Base-by-base conservation (phyloP, 2,113 vertebrate genomes). In the Nothocercus julius region DNA sequence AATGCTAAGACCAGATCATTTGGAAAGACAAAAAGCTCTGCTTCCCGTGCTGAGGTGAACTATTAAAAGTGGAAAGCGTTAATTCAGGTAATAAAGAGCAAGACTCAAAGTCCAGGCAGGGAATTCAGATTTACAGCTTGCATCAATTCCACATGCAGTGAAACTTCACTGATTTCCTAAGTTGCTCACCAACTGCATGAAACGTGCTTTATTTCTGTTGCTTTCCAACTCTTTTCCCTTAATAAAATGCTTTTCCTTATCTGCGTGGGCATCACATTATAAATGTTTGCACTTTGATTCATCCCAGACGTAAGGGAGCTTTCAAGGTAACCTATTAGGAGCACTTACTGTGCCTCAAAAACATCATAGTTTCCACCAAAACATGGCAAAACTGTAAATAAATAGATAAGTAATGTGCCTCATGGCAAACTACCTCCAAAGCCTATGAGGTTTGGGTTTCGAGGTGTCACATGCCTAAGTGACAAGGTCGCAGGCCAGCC, bases 131-230 rank as follows among this genome's bases (percentile, higher is more conserved):
- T 97, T 97, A 97, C 87, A 91, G 27, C 56, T 44, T 85, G 94
- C 84, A 90, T 95, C 95, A 94, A 95, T 90, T 94, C 91, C 82
- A 64, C 63, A 51, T 24, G 83, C 96, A 93, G 77, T 97, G 96
- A 97, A 98, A 96, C 28, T 86, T 94, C 82, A 96, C 95, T 94
- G 94, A 90, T 95, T 95, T 95, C 94, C 94, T 95, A 97, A 94
- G 89, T 80, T 96, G 96, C 95, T 95, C 51, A 32, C 97, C 95
- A 97, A 96, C 97, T 97, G 97, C 97, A 96, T 98, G 97, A 98
- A 98, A 96, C 49, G 93, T 91, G 69, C 94, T 97, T 98, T 97
- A 98, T 97, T 97, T 93, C 90, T 96, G 95, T 96, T 97, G 97
- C 82, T 93, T 97, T 97, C 96, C 94, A 92, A 97, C 92, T 97